Base-by-base conservation (phyloP, 2,113 vertebrate species). In the Cinclus mexicanus region DNA sequence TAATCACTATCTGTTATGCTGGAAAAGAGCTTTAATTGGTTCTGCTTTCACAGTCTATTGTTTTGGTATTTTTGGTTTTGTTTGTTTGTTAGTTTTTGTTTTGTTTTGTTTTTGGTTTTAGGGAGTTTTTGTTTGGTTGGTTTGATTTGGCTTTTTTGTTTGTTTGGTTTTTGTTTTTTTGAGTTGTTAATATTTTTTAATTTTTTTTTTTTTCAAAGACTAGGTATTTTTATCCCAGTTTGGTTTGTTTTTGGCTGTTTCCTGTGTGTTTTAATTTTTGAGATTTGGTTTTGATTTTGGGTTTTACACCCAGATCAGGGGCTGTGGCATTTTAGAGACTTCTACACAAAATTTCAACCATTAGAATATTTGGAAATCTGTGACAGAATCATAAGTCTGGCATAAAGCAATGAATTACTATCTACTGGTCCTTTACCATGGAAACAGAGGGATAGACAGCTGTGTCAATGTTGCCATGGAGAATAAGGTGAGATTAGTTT, bases 381-480 rank as follows among this genome's bases (percentile, higher is more conserved):
- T 79, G 61, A 29, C 13, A 56, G 20, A 64, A 9, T 90, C 74
- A 65, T 57, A 93, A 69, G 21, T 12, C 41, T 61, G 59, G 14
- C 16, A 33, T 29, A 83, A 83, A 24, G 60, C 8, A 10, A 11
- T 83, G 63, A 25, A 76, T 23, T 21, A 65, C 61, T 91, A 53
- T 61, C 49, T 83, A 41, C 71, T 0, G 0, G 59, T 86, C 33
- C 44, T 83, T 93, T 72, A 68, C 65, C 1, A 17, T 93, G 79
- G 75, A 93, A 94, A 86, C 59, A 86, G 70, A 76, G 67, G 65
- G n/a, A 74, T 61, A 86, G 78, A 65, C 46, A 83, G 23, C 23
- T 90, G 46, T 85, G 71, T 90, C 55, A 65, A 26, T 59, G 79
- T 88, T 95, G 59, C 71, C 50, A 72, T 93, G 88, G 85, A 88